A percentile compares a stretch with the other conserved stretches of the same genome.
phyloP scores from a whole-genome alignment of 2,888 invertebrate genomes.

The Ophraella communa region DNA sequence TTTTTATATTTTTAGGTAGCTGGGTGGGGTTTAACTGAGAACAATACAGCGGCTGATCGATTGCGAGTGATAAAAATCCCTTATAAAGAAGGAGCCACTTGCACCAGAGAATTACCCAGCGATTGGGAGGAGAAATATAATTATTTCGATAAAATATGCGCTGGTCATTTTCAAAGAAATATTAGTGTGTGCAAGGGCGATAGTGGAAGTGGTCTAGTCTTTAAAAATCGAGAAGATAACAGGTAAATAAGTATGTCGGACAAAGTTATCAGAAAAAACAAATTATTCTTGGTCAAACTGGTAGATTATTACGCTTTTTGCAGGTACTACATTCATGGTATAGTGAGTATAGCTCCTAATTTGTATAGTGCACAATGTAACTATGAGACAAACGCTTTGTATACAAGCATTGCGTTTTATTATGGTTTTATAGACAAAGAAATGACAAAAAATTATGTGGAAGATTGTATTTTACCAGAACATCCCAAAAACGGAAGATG shows the following conservation, averaged over 20 bases:
- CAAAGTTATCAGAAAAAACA: no score
- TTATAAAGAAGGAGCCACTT: constrained; percentile 30
- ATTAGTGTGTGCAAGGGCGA: constrained; percentile 36
- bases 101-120: constrained; percentile 30
- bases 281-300: no score
- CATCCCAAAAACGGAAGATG: constrained; percentile 33
- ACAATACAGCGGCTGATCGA: constrained; percentile 26
- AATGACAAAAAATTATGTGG: constrained; percentile 24
- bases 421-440: constrained; percentile 33
- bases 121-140: constrained; percentile 34
- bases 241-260: not conserved
- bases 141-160: constrained; percentile 37
- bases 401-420: constrained; percentile 33
- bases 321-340: constrained; percentile 36
- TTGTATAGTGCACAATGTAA: constrained; percentile 22
- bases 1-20: constrained; percentile 34
- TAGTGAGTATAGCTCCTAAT: constrained; percentile 34
- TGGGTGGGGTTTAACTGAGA: constrained; percentile 34
- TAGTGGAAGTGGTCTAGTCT: constrained; percentile 36
- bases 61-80: constrained; percentile 31
- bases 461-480: constrained; percentile 35
- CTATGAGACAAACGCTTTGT: constrained; percentile 33
- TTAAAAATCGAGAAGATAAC: constrained; percentile 32
- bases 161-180: constrained; percentile 29
- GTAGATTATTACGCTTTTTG: not conserved